These are phyloP conservation scores for Aurelia sp. DNA, from an alignment of 30 jellyfish, hydroid and myxozoan species.

Conservation along the genomic window DNA sequence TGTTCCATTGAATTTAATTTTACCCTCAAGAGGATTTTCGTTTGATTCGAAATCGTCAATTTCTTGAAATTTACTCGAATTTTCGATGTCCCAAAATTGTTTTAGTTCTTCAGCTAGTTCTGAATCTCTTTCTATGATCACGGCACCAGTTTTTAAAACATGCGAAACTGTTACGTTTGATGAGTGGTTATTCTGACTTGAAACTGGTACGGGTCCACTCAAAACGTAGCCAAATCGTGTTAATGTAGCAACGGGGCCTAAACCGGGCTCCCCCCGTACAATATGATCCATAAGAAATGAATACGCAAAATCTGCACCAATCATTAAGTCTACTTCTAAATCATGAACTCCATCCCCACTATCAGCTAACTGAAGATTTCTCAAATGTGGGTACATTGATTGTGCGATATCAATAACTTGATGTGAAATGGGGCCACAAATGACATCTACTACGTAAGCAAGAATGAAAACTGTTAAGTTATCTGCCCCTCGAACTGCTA, in stretches of 20 bases:
- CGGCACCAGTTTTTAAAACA: not conserved
- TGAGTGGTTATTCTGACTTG: not conserved
- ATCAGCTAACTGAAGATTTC: too few relatives aligned
- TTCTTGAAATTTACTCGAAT: not conserved
- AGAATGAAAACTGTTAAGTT: too few relatives aligned
- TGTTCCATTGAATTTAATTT: not conserved
- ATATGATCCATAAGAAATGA: not conserved
- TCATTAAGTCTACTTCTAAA: too few relatives aligned
- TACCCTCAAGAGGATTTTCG: not conserved
- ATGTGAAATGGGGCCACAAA: too few relatives aligned
- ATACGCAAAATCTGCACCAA: not conserved
- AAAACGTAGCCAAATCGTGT: not conserved
- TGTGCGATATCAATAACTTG: too few relatives aligned
- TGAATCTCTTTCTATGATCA: not conserved
- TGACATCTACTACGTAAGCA: too few relatives aligned
- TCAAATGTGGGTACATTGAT: too few relatives aligned
- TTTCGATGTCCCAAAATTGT: not conserved
- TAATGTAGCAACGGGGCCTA: not conserved
- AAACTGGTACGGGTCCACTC: conserved; percentile 4
- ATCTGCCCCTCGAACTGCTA: too few relatives aligned
- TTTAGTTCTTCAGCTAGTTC: not conserved
- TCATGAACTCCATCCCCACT: too few relatives aligned
- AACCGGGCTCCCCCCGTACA: not conserved
- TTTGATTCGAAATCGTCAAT: not conserved
- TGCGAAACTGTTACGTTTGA: not conserved